These are phyloP conservation scores for Uloborus diversus DNA, from an alignment of 1,140 invertebrate species.

Conservation along the genomic window DNA sequence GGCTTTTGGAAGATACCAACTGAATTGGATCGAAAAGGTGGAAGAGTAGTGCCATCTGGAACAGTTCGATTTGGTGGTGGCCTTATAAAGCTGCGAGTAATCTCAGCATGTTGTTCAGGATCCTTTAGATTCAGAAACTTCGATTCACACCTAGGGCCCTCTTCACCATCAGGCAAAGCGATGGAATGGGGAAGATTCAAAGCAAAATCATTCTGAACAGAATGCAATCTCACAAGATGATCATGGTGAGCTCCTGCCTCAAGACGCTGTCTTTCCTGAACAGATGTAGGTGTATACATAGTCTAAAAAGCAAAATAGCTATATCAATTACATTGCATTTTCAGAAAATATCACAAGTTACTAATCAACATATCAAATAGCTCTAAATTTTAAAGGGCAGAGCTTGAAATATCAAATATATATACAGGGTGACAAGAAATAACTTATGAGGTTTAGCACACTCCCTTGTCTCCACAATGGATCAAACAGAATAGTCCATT, in stretches of 20 bases:
- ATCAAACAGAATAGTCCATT: no score
- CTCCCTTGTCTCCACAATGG: no score
- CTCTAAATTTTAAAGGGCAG: no score
- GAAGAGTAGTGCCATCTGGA: conserved; percentile 74
- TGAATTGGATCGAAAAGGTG: conserved; percentile 73
- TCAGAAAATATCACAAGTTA: no score
- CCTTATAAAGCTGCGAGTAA: conserved; percentile 75
- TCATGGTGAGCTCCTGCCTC: conserved; percentile 69
- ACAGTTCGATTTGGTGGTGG: conserved; percentile 78
- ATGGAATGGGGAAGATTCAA: conserved; percentile 75
- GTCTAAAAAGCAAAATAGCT: conserved; percentile 68
- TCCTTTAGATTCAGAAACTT: conserved; percentile 73
- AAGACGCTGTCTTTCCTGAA: conserved; percentile 70
- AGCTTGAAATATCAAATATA: no score
- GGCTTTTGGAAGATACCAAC: conserved; percentile 65
- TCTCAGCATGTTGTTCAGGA: conserved; percentile 74
- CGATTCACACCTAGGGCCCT: conserved; percentile 72
- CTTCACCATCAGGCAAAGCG: conserved; percentile 76
- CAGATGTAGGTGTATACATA: conserved; percentile 67
- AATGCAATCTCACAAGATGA: conserved; percentile 70
- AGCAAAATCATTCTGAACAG: conserved; percentile 72
- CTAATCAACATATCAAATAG: no score
- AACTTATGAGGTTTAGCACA: no score
- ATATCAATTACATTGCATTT: no score
- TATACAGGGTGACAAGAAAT: no score